Conservation (phyloP, 2,113 vertebrate genomes). For the Neodontobutis hainanensis region DNA sequence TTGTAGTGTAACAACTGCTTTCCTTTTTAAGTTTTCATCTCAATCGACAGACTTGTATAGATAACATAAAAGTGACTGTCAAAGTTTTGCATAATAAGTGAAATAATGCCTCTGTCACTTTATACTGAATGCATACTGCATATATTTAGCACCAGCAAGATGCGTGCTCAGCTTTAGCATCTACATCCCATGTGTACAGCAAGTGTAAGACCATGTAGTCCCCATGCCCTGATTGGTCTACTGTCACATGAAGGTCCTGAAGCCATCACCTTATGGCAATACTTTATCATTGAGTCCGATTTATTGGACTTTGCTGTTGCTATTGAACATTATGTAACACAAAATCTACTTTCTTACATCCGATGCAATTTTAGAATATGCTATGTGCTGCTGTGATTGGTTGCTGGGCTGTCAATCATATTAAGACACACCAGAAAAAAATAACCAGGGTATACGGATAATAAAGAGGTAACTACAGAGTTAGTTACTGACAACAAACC, state of each 20-base stretch:
- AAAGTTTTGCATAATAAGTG: constrained; percentile 42
- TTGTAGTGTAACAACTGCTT: constrained; percentile 5
- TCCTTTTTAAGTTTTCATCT: constrained; percentile 5
- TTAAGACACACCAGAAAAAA: too few species aligned
- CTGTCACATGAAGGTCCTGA: background rate
- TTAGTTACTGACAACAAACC: too few species aligned
- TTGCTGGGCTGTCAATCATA: too few species aligned
- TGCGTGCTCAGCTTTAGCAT: constrained; percentile 27
- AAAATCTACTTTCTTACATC: too few species aligned
- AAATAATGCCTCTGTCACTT: constrained; percentile 43
- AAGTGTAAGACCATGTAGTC: constrained; percentile 5
- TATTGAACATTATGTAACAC: too few species aligned
- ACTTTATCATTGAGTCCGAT: too few species aligned
- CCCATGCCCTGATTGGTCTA: constrained; percentile 32
- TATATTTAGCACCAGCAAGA: constrained; percentile 43
- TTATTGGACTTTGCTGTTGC: too few species aligned
- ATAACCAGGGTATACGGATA: too few species aligned
- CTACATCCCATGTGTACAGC: background rate
- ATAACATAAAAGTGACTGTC: constrained; percentile 4
- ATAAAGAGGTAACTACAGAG: too few species aligned
- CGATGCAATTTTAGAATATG: too few species aligned
- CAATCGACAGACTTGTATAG: background rate
- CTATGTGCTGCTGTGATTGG: too few species aligned
- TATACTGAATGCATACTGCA: constrained; percentile 13
- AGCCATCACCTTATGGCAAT: background rate